Percentiles rank a stretch among this genome's conserved stretches.
Evolutionary conservation across 92 coral and sea anemone species (phyloP).

Genomic region (Phymanthus crucifer): DNA sequence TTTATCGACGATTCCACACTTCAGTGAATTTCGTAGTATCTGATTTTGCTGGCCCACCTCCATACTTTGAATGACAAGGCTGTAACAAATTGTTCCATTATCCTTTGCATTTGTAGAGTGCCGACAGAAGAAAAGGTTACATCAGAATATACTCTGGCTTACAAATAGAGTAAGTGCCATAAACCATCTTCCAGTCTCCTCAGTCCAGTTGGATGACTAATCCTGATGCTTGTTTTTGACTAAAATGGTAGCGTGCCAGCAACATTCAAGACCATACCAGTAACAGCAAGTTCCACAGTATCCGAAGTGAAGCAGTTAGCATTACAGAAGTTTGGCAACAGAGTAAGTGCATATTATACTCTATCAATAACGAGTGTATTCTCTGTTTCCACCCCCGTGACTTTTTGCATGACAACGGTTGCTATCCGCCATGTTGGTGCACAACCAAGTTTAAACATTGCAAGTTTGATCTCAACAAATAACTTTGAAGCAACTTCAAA

Average conservation of each 20-base stretch:
- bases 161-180: slow-evolving; percentile 66
- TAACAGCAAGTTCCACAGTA: slow-evolving; percentile 70
- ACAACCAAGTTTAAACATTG: no score
- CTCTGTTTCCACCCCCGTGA: not conserved
- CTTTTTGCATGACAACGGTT: no score
- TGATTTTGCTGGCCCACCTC: no score
- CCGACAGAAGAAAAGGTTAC: slow-evolving; percentile 84
- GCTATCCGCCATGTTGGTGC: no score
- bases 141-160: slow-evolving; percentile 82
- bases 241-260: slow-evolving; percentile 50
- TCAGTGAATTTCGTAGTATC: no score
- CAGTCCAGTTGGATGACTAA: no score
- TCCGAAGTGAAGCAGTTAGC: slow-evolving; percentile 55
- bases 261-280: slow-evolving; percentile 73
- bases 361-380: not conserved
- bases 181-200: no score
- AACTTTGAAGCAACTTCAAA: no score
- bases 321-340: slow-evolving; percentile 70
- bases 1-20: no score
- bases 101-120: slow-evolving; percentile 50
- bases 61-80: no score
- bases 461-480: no score
- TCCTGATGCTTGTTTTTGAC: no score
- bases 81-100: not conserved
- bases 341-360: slow-evolving; percentile 44